A percentile compares a stretch with the other conserved stretches of the same genome.
Evolutionary conservation across 2,888 invertebrate genomes (phyloP).

Genomic region (Lepidonotus clava): DNA sequence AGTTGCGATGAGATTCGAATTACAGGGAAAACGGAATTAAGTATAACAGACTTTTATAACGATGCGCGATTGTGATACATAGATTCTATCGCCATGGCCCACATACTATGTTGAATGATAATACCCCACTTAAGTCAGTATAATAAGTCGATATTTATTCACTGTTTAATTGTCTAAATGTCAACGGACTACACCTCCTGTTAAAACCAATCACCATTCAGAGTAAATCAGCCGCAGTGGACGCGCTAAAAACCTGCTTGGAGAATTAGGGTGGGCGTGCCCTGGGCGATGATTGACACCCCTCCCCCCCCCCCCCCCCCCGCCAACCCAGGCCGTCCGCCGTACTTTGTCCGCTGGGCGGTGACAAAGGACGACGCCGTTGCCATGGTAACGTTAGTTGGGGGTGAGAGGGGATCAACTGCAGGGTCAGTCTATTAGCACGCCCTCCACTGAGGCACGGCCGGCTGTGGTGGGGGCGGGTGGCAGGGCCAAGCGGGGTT

Average conservation of each 20-base stretch:
- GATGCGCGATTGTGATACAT: too few species aligned
- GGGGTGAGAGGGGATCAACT: background rate
- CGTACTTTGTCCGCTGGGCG: too few species aligned
- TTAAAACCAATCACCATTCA: background rate
- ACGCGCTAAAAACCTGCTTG: too few species aligned
- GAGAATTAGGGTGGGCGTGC: background rate
- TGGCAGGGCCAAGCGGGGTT: background rate
- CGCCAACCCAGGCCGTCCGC: too few species aligned
- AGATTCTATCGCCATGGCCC: too few species aligned
- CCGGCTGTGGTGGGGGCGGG: background rate
- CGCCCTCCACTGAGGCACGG: background rate
- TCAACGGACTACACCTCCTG: background rate
- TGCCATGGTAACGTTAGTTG: background rate
- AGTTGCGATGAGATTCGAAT: too few species aligned
- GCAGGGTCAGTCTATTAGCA: background rate
- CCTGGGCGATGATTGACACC: background rate
- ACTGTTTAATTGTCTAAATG: background rate
- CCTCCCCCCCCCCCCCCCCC: background rate
- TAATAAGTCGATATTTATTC: too few species aligned
- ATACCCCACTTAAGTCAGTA: too few species aligned
- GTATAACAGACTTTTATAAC: too few species aligned
- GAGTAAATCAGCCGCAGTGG: background rate
- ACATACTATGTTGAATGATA: too few species aligned
- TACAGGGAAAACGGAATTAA: too few species aligned
- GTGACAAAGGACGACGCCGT: background rate